Percentiles rank a stretch among this genome's conserved stretches.
Conservation (phyloP, 2,888 invertebrate genomes). For the Leucophenga maculata region DNA sequence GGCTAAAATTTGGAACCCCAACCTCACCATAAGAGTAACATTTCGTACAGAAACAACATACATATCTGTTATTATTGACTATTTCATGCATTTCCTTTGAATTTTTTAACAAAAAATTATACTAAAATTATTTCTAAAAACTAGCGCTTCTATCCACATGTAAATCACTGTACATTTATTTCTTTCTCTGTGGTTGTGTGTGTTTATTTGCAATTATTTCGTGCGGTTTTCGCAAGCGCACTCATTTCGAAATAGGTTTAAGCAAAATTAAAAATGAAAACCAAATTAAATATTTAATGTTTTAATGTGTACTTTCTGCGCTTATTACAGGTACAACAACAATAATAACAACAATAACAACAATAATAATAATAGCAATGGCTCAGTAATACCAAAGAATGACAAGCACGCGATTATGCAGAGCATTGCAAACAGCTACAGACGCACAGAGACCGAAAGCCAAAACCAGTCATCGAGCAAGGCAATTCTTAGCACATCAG, state of each 20-base stretch:
- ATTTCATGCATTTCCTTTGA: too few species aligned
- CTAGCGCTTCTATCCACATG: too few species aligned
- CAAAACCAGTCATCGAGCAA: background rate
- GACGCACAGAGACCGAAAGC: slow-evolving; percentile 44
- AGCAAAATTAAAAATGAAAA: background rate
- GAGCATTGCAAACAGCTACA: slow-evolving; percentile 81
- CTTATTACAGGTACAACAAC: slow-evolving; percentile 57
- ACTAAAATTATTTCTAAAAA: too few species aligned
- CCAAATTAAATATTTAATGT: background rate
- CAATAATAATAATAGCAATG: slow-evolving; percentile 35
- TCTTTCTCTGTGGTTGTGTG: background rate
- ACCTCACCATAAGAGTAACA: too few species aligned
- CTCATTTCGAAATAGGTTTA: slow-evolving; percentile 14
- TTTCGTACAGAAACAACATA: too few species aligned
- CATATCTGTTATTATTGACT: too few species aligned
- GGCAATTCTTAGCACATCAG: slow-evolving; percentile 52
- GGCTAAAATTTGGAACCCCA: too few species aligned
- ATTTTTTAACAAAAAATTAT: too few species aligned
- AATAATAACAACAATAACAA: slow-evolving; percentile 52
- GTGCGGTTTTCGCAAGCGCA: background rate
- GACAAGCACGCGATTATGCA: slow-evolving; percentile 81
- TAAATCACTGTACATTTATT: background rate
- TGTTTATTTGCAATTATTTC: slow-evolving; percentile 8
- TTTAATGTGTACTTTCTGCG: background rate
- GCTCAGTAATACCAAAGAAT: slow-evolving; percentile 73